Evolutionary conservation across 2,888 invertebrate genomes (phyloP), one percentile per base, ranked within the genome.

Genomic region (Hemithea aestivaria): DNA sequence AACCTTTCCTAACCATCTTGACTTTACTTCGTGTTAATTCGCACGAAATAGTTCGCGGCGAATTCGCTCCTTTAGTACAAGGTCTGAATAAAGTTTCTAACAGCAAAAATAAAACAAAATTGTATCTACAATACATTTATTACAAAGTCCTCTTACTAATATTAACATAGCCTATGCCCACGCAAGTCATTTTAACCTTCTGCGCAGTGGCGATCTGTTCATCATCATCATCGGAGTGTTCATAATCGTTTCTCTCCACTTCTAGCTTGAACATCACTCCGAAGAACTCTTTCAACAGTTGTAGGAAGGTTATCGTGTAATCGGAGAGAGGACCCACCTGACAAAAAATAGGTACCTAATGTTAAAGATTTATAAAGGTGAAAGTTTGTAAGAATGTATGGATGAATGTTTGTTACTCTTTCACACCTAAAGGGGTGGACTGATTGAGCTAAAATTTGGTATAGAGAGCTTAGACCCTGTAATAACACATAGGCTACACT

Each of bases 131-230:
- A 20, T 36, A 33, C 16, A 37, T 58, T 52, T 60, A 67, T 65
- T 84, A 92, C 45, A 90, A 72, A 25, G 89, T 91, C 49, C 92
- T 89, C 84, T 96, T 97, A 79, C 93, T 97, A 45, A 98, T 90
- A 89, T 99, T 99, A 30, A 93, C 92, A 73, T 94, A 99, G 23
- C 99, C 99, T 51, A 96, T 93, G 25, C 99, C 99, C 11, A 98
- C 91, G 80, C 98, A 98, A 1, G 97, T 97, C 73, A 98, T 85
- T 34, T 93, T 80, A 8, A 97, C 91, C 73, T 94, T 94, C 61
- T 90, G 90, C 2, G 91, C 66, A 0, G 54, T 31, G 1, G 58
- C 23, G 0, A 58, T 23, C 7, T 43, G 35, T 11, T 87, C 77
- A 5, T 83, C 83, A 10, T 89, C 88, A 10, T 89, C 88, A 20